Conservation (phyloP, 2,797 vertebrate species). For the Dendrocincla fuliginosa region DNA sequence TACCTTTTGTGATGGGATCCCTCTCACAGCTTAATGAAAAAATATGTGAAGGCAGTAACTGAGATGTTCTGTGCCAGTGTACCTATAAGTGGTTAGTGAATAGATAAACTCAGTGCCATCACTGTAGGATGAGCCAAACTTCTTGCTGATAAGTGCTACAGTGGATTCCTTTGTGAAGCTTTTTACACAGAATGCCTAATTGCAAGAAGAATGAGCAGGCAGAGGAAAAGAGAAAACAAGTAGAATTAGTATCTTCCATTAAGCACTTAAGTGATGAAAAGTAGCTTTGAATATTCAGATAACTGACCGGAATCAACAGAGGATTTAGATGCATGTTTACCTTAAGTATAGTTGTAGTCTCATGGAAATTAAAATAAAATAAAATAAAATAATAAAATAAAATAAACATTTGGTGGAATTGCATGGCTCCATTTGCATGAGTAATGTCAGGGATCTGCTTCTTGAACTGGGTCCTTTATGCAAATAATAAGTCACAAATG, state of each 20-base stretch:
- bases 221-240: not conserved
- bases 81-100: not conserved
- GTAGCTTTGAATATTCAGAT: not conserved
- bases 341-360: not conserved
- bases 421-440: not conserved
- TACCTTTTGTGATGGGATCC: not conserved
- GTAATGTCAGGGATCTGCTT: not conserved
- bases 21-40: not conserved
- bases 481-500: conserved; percentile 59
- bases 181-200: not conserved
- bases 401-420: not conserved
- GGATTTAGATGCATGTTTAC: not conserved
- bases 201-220: not conserved
- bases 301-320: not conserved
- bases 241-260: not conserved
- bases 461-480: conserved; percentile 11
- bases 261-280: not conserved
- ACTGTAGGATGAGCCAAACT: not conserved
- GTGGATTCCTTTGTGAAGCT: not conserved
- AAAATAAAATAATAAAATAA: not conserved
- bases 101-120: not conserved
- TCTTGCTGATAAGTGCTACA: not conserved
- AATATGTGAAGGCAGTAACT: not conserved
- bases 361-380: not conserved
- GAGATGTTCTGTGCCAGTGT: not conserved